Conservation (phyloP, 2,113 vertebrate genomes). For the Pithys albifrons region DNA sequence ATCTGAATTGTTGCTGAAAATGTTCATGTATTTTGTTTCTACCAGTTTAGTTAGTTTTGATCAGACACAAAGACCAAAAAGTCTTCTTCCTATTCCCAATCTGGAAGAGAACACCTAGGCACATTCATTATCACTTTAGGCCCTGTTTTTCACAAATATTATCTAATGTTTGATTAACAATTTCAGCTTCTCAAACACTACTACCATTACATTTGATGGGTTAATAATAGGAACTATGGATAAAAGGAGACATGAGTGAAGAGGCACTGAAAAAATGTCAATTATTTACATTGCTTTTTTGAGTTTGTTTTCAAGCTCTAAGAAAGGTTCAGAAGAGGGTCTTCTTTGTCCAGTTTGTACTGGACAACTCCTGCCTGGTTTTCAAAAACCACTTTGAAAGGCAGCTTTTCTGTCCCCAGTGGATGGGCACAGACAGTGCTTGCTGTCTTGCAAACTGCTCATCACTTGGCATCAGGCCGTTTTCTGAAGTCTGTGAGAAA, state of each 20-base stretch:
- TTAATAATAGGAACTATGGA: not conserved
- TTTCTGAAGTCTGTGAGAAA: not conserved
- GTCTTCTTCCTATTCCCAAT: not conserved
- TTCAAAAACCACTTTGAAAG: not conserved
- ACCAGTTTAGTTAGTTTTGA: not conserved
- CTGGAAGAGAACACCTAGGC: not conserved
- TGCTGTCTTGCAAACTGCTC: not conserved
- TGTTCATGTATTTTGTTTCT: not conserved
- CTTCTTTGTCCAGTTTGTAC: not conserved
- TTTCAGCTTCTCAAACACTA: not conserved
- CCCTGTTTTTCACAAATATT: not conserved
- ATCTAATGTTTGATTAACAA: not conserved
- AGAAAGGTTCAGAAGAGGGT: not conserved
- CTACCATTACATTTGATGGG: not conserved
- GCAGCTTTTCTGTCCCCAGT: not conserved
- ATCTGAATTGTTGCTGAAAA: not conserved
- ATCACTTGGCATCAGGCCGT: not conserved
- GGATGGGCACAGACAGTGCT: not conserved
- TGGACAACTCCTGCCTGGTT: not conserved
- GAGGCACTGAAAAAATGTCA: not conserved
- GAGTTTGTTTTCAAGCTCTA: not conserved
- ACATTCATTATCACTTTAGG: not conserved
- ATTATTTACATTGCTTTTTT: not conserved
- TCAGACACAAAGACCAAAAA: not conserved
- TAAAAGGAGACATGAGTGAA: not conserved